A percentile compares a stretch with the other conserved stretches of the same genome.
These are phyloP conservation scores for Labeo catla DNA, from an alignment of 2,113 vertebrate genomes.

Conservation along the genomic window DNA sequence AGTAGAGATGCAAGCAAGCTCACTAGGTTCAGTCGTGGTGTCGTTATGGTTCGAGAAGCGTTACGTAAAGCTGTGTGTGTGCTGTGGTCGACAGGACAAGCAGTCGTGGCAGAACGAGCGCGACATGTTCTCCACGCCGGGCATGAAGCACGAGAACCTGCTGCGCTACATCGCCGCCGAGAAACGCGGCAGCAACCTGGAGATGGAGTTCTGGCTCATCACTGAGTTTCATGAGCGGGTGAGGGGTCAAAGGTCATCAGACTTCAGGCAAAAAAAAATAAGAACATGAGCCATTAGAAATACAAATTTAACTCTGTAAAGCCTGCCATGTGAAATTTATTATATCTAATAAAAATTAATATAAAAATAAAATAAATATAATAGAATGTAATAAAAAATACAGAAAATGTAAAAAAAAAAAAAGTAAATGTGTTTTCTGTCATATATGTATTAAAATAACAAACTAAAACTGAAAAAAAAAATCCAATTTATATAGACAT, in stretches of 20 bases:
- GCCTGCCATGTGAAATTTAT: too few species aligned
- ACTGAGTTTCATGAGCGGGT: slow-evolving; percentile 94
- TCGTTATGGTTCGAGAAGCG: too few species aligned
- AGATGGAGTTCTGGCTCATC: slow-evolving; percentile 94
- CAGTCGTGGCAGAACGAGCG: slow-evolving; percentile 92
- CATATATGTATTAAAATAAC: too few species aligned
- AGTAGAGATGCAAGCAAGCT: background rate
- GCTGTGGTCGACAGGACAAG: slow-evolving; percentile 79
- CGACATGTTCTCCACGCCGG: slow-evolving; percentile 88
- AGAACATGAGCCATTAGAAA: background rate
- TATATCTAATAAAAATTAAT: too few species aligned
- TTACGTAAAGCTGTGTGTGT: background rate
- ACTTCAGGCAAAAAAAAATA: background rate
- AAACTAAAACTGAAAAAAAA: too few species aligned
- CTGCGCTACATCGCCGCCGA: slow-evolving; percentile 88
- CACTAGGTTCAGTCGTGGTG: background rate
- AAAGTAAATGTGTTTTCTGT: too few species aligned
- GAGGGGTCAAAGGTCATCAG: slow-evolving; percentile 43
- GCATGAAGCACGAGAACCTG: slow-evolving; percentile 95
- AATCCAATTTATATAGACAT: too few species aligned
- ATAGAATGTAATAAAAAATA: too few species aligned
- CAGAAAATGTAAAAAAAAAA: too few species aligned
- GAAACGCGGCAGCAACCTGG: slow-evolving; percentile 86
- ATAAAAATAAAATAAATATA: too few species aligned
- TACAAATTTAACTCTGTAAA: background rate